phyloP scores from a whole-genome alignment of 2,113 vertebrate species.

The Mirounga angustirostris region DNA sequence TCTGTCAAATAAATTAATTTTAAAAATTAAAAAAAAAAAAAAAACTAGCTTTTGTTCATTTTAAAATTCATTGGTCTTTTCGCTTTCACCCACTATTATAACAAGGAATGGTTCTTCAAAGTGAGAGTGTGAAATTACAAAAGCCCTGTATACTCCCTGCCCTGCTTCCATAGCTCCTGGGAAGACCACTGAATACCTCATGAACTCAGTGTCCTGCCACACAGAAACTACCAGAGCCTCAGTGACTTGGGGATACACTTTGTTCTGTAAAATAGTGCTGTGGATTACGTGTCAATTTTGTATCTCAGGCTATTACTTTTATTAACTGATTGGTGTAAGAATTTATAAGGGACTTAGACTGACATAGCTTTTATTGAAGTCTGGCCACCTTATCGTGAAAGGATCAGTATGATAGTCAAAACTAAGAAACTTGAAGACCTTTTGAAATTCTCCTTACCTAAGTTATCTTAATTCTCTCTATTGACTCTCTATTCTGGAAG shows the following conservation, averaged over 20 bases:
- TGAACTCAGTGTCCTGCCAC: not conserved
- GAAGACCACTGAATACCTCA: not conserved
- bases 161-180: not conserved
- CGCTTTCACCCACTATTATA: not conserved
- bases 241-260: not conserved
- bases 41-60: not conserved
- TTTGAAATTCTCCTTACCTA: not conserved
- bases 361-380: not conserved
- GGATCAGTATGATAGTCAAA: not conserved
- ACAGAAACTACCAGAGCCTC: not conserved
- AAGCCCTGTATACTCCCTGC: not conserved
- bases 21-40: too few species aligned
- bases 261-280: not conserved
- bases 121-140: not conserved
- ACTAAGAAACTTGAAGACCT: not conserved
- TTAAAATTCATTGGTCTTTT: slow-evolving; percentile 20
- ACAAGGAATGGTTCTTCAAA: not conserved
- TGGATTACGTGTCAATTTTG: not conserved
- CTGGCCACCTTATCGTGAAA: not conserved
- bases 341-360: not conserved
- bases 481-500: not conserved
- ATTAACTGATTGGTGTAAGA: not conserved
- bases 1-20: too few species aligned
- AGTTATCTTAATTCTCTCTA: not conserved
- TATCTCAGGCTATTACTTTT: not conserved